Evolutionary conservation across 2,888 invertebrate species (phyloP).

Genomic region (Cecidostiba fungosa): DNA sequence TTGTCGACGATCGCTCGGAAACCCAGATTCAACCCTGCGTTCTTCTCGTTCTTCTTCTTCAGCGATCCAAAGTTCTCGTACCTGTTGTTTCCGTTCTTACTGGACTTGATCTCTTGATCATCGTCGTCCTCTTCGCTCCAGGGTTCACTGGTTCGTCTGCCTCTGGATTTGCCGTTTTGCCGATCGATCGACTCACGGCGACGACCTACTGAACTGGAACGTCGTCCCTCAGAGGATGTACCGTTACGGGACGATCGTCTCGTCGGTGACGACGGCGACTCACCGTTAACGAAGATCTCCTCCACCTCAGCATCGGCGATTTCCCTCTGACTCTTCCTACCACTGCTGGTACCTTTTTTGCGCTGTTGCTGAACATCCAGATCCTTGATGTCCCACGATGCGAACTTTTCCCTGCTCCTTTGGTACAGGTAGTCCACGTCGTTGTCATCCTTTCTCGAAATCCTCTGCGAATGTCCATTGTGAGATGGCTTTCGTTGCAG

Average conservation of each 20-base stretch:
- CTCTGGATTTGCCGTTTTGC: conserved; percentile 62
- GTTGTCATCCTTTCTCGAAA: conserved; percentile 37
- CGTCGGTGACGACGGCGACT: conserved; percentile 34
- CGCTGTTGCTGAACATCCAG: conserved; percentile 55
- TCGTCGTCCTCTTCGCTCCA: conserved; percentile 60
- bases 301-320: conserved; percentile 34
- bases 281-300: conserved; percentile 44
- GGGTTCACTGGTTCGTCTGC: conserved; percentile 55
- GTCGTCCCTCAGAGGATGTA: conserved; percentile 56
- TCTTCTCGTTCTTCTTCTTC: conserved; percentile 66
- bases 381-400: conserved; percentile 72
- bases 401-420: conserved; percentile 70
- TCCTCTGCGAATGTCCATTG: neutral
- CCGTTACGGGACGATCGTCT: conserved; percentile 58
- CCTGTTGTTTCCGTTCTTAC: conserved; percentile 1
- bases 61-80: conserved; percentile 63
- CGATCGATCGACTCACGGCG: conserved; percentile 65
- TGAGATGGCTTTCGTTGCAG: neutral
- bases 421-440: conserved; percentile 68
- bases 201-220: conserved; percentile 56
- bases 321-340: neutral
- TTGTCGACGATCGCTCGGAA: conserved; percentile 72
- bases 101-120: conserved; percentile 25
- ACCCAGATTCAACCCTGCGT: conserved; percentile 67
- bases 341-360: neutral